Percentiles rank a stretch among this genome's conserved stretches.
phyloP scores from a whole-genome alignment of 2,888 invertebrate genomes.

The Amiota mariae region DNA sequence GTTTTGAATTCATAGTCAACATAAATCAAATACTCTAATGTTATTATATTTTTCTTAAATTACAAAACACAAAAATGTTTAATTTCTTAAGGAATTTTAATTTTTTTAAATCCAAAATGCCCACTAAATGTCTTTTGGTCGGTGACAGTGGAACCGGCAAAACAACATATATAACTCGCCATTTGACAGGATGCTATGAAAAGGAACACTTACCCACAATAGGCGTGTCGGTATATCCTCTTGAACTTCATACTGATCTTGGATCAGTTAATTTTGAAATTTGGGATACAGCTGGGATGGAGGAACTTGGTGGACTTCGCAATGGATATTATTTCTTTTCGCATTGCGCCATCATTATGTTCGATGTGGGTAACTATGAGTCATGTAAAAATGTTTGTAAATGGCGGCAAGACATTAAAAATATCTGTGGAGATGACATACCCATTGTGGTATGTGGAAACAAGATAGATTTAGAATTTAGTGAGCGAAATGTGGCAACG shows the following conservation, averaged over 20 bases:
- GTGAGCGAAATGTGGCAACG: constrained; percentile 91
- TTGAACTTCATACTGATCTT: constrained; percentile 96
- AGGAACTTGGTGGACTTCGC: constrained; percentile 97
- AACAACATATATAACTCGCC: too few species aligned
- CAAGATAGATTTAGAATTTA: constrained; percentile 98
- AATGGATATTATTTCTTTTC: constrained; percentile 99
- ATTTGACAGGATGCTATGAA: constrained; percentile 99
- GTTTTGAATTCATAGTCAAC: too few species aligned
- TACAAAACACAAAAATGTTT: too few species aligned
- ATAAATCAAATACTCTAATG: too few species aligned
- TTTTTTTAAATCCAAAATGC: too few species aligned
- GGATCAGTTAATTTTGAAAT: constrained; percentile 98
- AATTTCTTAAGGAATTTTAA: too few species aligned
- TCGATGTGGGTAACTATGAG: constrained; percentile 97
- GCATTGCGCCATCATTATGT: constrained; percentile 96
- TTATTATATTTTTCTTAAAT: too few species aligned
- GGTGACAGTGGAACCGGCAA: too few species aligned
- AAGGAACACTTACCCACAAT: too few species aligned
- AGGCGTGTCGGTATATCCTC: constrained; percentile 94
- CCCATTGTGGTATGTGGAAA: constrained; percentile 98
- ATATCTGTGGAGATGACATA: constrained; percentile 95
- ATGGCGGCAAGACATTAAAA: constrained; percentile 97
- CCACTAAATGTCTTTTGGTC: too few species aligned
- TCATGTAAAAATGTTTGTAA: constrained; percentile 99
- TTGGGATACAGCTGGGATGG: constrained; percentile 98